Evolutionary conservation across 2,888 invertebrate species (phyloP).

Genomic region (Steromphala cineraria): DNA sequence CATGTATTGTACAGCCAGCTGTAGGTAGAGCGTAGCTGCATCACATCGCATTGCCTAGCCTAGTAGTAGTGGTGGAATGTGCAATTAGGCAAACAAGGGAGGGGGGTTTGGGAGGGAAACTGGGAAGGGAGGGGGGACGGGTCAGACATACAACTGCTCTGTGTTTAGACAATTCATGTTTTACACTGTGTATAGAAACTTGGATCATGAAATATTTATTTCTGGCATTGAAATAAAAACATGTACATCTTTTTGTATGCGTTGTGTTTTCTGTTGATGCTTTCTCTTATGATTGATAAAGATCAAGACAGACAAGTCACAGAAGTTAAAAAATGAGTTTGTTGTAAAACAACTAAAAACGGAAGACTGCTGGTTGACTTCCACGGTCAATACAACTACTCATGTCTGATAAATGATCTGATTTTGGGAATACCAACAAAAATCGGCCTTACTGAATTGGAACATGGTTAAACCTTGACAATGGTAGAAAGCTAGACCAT

Average conservation of each 20-base stretch:
- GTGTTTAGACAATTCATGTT: conserved; percentile 17
- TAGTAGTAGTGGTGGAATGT: not conserved
- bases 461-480: no score
- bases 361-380: no score
- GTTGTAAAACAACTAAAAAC: no score
- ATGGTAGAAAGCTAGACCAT: no score
- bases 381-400: no score
- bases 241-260: conserved; percentile 8
- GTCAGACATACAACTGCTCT: not conserved
- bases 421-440: no score
- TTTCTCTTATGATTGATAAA: no score
- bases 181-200: conserved; percentile 21
- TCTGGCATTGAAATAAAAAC: conserved; percentile 19
- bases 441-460: no score
- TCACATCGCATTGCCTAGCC: not conserved
- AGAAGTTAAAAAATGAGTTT: no score
- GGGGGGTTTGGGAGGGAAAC: not conserved
- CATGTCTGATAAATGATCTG: no score
- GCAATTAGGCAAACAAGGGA: conserved; percentile 15
- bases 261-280: not conserved
- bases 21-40: no score
- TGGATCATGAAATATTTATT: conserved; percentile 17
- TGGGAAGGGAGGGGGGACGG: not conserved
- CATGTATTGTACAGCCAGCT: not conserved
- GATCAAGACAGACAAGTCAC: no score